These are phyloP conservation scores for Drosophila picticornis DNA, from an alignment of 2,888 invertebrate genomes.

Conservation along the genomic window DNA sequence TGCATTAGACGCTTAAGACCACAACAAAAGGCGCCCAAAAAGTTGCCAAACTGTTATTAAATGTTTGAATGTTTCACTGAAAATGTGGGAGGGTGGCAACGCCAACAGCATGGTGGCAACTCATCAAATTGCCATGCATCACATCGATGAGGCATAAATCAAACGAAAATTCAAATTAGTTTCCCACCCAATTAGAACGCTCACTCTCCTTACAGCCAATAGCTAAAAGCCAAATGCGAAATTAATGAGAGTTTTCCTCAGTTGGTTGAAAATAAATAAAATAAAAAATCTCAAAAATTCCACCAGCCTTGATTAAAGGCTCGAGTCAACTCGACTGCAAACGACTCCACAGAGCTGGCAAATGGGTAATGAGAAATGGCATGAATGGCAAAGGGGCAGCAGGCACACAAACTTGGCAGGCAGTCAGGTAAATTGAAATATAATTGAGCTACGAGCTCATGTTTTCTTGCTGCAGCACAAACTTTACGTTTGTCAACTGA, in stretches of 20 bases:
- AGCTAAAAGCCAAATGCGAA: constrained; percentile 55
- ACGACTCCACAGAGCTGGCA: not conserved
- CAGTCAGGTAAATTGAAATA: constrained; percentile 74
- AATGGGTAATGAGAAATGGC: not conserved
- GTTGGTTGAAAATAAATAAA: constrained; percentile 21
- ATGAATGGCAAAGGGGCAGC: not conserved
- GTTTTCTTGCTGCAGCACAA: constrained; percentile 6
- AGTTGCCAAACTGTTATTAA: constrained; percentile 64
- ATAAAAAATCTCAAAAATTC: constrained; percentile 31
- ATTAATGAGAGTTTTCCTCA: constrained; percentile 61
- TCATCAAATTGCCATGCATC: constrained; percentile 70
- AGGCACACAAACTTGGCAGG: constrained; percentile 16
- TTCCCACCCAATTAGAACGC: constrained; percentile 64
- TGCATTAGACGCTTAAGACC: constrained; percentile 61
- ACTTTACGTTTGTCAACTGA: constrained; percentile 47
- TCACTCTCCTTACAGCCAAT: constrained; percentile 4
- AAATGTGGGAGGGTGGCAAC: not conserved
- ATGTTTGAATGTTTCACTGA: constrained; percentile 14
- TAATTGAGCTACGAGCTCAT: constrained; percentile 60
- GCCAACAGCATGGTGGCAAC: constrained; percentile 31
- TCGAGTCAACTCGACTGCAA: constrained; percentile 2
- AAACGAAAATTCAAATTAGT: constrained; percentile 79
- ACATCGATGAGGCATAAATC: constrained; percentile 79
- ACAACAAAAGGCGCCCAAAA: constrained; percentile 51
- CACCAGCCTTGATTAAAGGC: constrained; percentile 56